These are phyloP conservation scores for Meteorus colon DNA, from an alignment of 2,888 invertebrate species.

Conservation along the genomic window DNA sequence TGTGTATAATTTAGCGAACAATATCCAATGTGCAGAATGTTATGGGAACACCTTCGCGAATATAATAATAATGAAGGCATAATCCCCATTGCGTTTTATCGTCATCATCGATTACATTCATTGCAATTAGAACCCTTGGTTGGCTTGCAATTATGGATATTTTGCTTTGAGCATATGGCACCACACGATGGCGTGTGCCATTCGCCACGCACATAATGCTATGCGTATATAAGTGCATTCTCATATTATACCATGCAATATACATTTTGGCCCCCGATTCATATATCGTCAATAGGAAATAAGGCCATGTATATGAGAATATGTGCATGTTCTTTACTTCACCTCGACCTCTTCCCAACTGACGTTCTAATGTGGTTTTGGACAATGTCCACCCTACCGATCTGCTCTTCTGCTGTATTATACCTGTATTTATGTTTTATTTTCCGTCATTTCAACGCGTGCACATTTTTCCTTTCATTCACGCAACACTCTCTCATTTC, in stretches of 20 bases:
- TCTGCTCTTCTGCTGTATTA: constrained; percentile 28
- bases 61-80: constrained; percentile 45
- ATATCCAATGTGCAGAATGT: neutral
- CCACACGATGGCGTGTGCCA: constrained; percentile 61
- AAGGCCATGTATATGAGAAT: constrained; percentile 56
- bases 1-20: neutral
- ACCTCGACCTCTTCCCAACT: constrained; percentile 61
- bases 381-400: constrained; percentile 60
- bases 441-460: constrained; percentile 40
- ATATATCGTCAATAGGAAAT: constrained; percentile 37
- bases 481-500: neutral
- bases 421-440: constrained; percentile 28
- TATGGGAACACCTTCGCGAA: constrained; percentile 3
- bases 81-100: constrained; percentile 55
- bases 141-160: constrained; percentile 63
- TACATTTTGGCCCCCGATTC: constrained; percentile 43
- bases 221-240: constrained; percentile 49
- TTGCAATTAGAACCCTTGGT: constrained; percentile 61
- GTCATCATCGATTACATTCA: constrained; percentile 52
- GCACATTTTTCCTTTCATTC: constrained; percentile 42
- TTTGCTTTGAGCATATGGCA: constrained; percentile 64
- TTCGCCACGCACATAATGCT: constrained; percentile 58
- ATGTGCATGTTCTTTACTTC: constrained; percentile 60
- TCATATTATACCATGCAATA: constrained; percentile 10
- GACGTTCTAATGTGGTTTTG: constrained; percentile 67